Evolutionary conservation across 1,140 invertebrate species (phyloP).

Genomic region (Monomorium pharaonis): DNA sequence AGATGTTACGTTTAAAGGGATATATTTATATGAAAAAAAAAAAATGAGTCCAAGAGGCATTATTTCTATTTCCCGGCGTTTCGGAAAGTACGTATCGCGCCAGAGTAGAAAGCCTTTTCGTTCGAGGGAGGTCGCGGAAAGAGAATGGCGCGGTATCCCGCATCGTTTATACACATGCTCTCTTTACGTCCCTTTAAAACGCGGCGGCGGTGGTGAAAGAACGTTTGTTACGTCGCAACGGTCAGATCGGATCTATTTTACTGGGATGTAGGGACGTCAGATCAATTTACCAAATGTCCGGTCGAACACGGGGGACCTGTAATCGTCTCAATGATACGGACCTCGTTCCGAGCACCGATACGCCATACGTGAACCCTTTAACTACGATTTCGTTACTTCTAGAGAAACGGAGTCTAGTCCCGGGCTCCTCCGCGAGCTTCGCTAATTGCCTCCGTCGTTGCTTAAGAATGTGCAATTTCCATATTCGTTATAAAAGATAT

Average conservation of each 20-base stretch:
- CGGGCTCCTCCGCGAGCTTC: too few species aligned
- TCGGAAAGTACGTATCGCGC: not conserved
- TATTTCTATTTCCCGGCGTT: conserved; percentile 2
- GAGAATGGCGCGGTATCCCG: not conserved
- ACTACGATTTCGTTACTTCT: conserved; percentile 34
- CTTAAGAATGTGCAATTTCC: not conserved
- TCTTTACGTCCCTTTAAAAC: conserved; percentile 40
- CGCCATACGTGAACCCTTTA: conserved; percentile 23
- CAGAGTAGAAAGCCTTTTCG: not conserved
- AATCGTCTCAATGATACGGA: conserved; percentile 72
- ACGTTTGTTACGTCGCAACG: conserved; percentile 58
- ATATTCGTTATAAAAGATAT: not conserved
- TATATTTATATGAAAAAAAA: not conserved
- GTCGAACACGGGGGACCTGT: conserved; percentile 69
- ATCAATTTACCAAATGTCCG: conserved; percentile 73
- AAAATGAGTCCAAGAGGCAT: not conserved
- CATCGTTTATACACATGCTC: not conserved
- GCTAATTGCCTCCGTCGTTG: not conserved
- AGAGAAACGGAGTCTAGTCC: not conserved
- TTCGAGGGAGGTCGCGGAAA: not conserved
- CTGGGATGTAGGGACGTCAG: conserved; percentile 70
- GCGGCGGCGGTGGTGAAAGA: conserved; percentile 41
- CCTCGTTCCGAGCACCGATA: conserved; percentile 64
- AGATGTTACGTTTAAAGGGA: conserved; percentile 29
- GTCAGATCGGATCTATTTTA: conserved; percentile 67